Percentiles rank a stretch among this genome's conserved stretches.
Conservation (phyloP, 2,888 invertebrate species). For the Trichogramma evanescens region DNA sequence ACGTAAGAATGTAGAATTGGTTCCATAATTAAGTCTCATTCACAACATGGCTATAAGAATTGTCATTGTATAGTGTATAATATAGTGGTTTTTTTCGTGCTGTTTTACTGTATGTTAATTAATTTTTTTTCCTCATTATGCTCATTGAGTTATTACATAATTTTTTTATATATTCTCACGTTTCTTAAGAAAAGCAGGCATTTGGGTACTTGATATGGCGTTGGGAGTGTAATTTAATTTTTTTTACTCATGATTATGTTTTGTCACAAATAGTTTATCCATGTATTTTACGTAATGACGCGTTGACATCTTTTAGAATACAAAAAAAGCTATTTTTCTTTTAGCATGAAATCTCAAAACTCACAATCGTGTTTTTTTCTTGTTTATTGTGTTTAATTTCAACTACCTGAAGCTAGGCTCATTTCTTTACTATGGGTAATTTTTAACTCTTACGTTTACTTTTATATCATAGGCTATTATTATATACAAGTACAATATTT, state of each 20-base stretch:
- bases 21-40: neutral
- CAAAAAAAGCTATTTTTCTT: no score
- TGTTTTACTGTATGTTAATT: neutral
- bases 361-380: no score
- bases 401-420: no score
- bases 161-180: neutral
- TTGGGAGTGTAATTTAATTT: constrained; percentile 7
- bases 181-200: constrained; percentile 12
- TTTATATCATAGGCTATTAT: no score
- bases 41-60: neutral
- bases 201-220: constrained; percentile 19
- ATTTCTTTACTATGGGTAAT: no score
- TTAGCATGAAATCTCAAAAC: no score
- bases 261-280: neutral
- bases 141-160: neutral
- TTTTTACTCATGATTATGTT: constrained; percentile 14
- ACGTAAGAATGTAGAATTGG: no score
- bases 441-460: no score
- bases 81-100: neutral
- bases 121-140: neutral
- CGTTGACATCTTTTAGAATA: no score
- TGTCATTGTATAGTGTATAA: neutral
- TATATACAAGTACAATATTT: no score
- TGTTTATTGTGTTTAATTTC: no score
- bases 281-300: neutral